Base-by-base conservation (phyloP, 2,797 vertebrate species). In the Mionectes olivaceus region DNA sequence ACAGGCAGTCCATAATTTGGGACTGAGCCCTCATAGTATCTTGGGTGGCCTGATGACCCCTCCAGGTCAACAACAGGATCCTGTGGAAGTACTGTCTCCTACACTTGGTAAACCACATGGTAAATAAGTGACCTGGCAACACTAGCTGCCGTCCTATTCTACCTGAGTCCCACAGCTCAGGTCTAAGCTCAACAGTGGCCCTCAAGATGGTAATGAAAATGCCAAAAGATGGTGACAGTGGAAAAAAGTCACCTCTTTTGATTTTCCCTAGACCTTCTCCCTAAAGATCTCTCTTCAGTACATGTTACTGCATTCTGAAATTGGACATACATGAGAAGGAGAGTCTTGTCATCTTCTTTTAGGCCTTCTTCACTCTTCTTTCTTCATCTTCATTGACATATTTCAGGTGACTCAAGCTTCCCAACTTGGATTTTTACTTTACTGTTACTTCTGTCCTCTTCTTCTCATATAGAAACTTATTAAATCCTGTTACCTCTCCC, bases 51-150 rank as follows among this genome's bases (percentile, higher is more conserved):
- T 46, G 41, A 30, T 11, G 23, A 46, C 11, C 19, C 3, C 19
- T 11, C 13, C 35, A 28, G 16, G 32, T 21, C 30, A 53, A 19
- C 0, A 2, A 9, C 8, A 30, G 0, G 6, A 28, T 2, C 5
- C 8, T 1, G 8, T 59, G 41, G 41, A 60, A 43, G 24, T 19
- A 9, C 7, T 65, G 8, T 10, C 61, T 30, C 2, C 44, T 33
- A 18, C 39, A 21, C 35, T 13, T 68, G 53, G 7, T 17, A 41
- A 84, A 2, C 7, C 2, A 14, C 23, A 24, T 2, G 15, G 27
- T 18, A 22, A 57, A 13, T 11, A 28, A 67, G 13, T 13, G 37
- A 83, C 7, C 24, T 2, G 6, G 5, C 19, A 56, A 49, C 13
- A 56, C 2, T 33, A 56, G 17, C 11, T 83, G 8, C 12, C 9